Base-by-base conservation (phyloP, 1,140 invertebrate species). In the Coptotermes formosanus region DNA sequence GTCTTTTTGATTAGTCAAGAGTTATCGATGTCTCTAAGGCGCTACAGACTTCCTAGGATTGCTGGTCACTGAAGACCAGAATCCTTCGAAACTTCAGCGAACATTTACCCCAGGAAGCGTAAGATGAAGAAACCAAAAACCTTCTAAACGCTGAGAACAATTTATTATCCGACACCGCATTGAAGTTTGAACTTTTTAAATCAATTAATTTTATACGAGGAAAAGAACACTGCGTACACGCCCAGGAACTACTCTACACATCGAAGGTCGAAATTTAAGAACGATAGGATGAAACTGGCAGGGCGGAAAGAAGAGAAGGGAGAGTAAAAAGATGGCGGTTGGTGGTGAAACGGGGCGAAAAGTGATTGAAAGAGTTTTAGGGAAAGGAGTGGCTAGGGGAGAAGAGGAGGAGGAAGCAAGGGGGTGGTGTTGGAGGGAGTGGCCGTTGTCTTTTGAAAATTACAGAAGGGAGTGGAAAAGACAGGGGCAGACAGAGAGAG, bases 371-470 rank as follows among this genome's bases (percentile, higher is more conserved):
- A 45, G 45, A 84, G 83, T 84, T 84, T 84, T 30, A 84, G 83
- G 45, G 45, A 48, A 48, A 32, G 32, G 48, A 23, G 48, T n/a
- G n/a, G 83, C n/a, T 30, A 25, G 83, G 83, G 45, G 52, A 23
- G 83, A 52, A 14, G 83, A 45, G 83, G 83, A n/a, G 44, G 43
- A 84, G 45, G 83, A 30, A 32, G 16, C 14, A 30, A 30, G n/a
- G 52, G 45, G 44, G 45, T 32, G 83, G 52, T 32, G 45, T n/a
- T 52, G 83, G n/a, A 59, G 83, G 83, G 83, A 83, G 83, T 84
- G 83, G 43, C 83, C 83, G 83, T 52, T 84, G 83, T 84, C 83
- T 84, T 84, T 84, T 84, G 83, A 84, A 84, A 84, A 84, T 84
- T 84, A 84, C 44, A 52, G 82, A 83, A 83, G 82, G 83, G 83